Evolutionary conservation across 2,888 invertebrate genomes (phyloP), one percentile per base, ranked within the genome.

Genomic region (Drosophila antonietae): DNA sequence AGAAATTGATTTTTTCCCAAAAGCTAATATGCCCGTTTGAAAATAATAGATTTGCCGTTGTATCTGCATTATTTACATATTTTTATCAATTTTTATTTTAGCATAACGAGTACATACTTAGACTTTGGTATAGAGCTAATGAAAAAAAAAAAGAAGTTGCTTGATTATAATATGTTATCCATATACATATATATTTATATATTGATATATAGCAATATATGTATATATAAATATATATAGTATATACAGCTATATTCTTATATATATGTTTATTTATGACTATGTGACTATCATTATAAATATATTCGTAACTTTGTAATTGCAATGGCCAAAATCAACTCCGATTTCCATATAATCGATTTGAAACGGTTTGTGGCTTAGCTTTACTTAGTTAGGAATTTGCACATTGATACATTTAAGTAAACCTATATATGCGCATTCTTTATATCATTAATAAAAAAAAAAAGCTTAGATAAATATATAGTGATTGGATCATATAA

Each of bases 271-370:
- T 51, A 44, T 60, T 73, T 81, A 80, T 65, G 56, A 43, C 76
- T 83, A 81, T 65, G 37, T 77, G 83, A 76, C 76, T 88, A 88
- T 79, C 68, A 71, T 69, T 77, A 80, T 63, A 51, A 64, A 68
- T 69, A 53, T 62, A 65, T 75, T 71, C 66, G 9, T 46, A 61
- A 44, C 55, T 18, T 18, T 55, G 18, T 52, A 56, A 57, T 51
- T 59, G 61, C 57, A 31, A 28, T 12, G 20, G 47, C 65, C 60
- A 52, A 37, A 57, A 47, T 31, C 31, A 37, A 35, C 37, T 43
- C 8, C 23, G 35, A 52, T 44, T 20, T 52, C 12, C 15, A 44
- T 10, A 43, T 33, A n/a, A 37, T 18, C 18, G 35, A 52, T 49
- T 10, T 28, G 66, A 49, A 44, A 47, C 41, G 18, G 46, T 23